Conservation (phyloP, 2,113 vertebrate genomes). For the Rissa tridactyla region DNA sequence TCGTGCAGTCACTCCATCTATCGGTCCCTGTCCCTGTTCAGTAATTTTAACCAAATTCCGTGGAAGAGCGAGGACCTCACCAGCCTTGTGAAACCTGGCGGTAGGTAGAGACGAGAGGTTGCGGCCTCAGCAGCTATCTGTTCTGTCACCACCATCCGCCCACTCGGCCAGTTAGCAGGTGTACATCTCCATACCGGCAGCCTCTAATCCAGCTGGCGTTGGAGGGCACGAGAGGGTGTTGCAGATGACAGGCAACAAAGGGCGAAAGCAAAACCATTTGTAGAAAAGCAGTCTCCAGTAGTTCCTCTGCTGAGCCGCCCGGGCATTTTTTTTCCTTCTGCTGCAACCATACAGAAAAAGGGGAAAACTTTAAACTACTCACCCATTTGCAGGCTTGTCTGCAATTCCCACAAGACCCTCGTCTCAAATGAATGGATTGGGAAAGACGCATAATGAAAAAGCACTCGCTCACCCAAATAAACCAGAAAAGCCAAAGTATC, state of each 20-base stretch:
- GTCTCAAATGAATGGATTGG: not conserved
- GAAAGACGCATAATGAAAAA: not conserved
- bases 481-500: not conserved
- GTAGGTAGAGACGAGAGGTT: not conserved
- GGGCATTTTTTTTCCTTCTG: not conserved
- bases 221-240: not conserved
- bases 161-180: not conserved
- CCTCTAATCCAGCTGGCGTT: not conserved
- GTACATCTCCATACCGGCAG: not conserved
- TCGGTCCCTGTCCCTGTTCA: not conserved
- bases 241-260: not conserved
- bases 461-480: not conserved
- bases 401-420: not conserved
- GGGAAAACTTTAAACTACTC: not conserved
- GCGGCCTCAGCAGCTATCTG: not conserved
- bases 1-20: not conserved
- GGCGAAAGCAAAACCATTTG: not conserved
- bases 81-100: not conserved
- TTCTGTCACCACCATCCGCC: not conserved
- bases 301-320: not conserved
- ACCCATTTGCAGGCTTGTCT: not conserved
- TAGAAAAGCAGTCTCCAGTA: not conserved
- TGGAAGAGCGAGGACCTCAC: fast-evolving
- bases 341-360: not conserved
- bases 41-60: not conserved